Evolutionary conservation across 1,140 invertebrate species (phyloP).

Genomic region (Drosophila tropicalis): DNA sequence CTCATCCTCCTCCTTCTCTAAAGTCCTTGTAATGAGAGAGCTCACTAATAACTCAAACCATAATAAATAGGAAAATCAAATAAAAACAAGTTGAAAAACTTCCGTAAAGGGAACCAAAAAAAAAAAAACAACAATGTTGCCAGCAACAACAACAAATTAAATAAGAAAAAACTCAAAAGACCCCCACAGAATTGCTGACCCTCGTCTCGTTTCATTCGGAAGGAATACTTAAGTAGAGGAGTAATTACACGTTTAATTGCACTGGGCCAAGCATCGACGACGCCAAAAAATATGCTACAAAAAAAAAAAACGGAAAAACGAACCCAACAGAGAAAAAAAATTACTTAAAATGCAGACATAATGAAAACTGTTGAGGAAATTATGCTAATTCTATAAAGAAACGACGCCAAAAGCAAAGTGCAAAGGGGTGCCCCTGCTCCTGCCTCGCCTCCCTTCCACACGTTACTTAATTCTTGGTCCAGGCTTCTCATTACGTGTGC

Average conservation of each 20-base stretch:
- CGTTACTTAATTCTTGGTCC: slow-evolving; percentile 44
- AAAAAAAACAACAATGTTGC: slow-evolving; percentile 47
- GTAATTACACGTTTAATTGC: slow-evolving; percentile 83
- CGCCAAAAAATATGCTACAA: slow-evolving; percentile 52
- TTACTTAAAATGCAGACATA: slow-evolving; percentile 79
- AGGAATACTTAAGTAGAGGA: slow-evolving; percentile 68
- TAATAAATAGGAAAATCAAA: slow-evolving; percentile 82
- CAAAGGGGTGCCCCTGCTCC: slow-evolving; percentile 37
- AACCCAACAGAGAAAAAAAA: too few species aligned
- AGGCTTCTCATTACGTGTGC: slow-evolving; percentile 67
- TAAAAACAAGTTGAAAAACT: slow-evolving; percentile 74
- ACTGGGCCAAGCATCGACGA: slow-evolving; percentile 45
- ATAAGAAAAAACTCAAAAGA: slow-evolving; percentile 21
- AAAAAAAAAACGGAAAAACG: slow-evolving; percentile 14
- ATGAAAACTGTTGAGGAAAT: slow-evolving; percentile 75
- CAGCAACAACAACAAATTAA: slow-evolving; percentile 64
- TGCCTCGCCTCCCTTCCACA: neutral
- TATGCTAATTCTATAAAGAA: slow-evolving; percentile 78
- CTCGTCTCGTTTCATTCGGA: slow-evolving; percentile 30
- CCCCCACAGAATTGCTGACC: slow-evolving; percentile 21
- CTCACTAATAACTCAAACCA: slow-evolving; percentile 75
- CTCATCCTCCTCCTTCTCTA: neutral
- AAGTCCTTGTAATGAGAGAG: slow-evolving; percentile 43
- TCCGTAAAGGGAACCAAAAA: slow-evolving; percentile 39
- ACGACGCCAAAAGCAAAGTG: slow-evolving; percentile 42